Percentiles rank a stretch among this genome's conserved stretches.
Conservation (phyloP, 2,888 invertebrate genomes). For the Lamproptera curius region DNA sequence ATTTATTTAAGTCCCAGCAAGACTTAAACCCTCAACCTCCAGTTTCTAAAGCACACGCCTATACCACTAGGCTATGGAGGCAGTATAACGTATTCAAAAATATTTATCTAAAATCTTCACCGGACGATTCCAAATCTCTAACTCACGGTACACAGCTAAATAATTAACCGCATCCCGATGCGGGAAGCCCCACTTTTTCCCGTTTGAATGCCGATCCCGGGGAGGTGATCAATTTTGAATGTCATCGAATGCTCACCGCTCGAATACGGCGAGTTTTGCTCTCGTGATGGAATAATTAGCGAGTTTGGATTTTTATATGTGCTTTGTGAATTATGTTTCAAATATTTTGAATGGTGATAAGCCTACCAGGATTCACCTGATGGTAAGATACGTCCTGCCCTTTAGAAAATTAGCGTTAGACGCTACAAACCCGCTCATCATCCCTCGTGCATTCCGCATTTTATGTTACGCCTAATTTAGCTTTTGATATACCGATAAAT, state of each 20-base stretch:
- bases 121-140: conserved; percentile 29
- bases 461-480: no score
- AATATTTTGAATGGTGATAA: no score
- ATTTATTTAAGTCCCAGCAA: no score
- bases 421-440: background rate
- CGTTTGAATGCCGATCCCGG: conserved; percentile 46
- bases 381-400: background rate
- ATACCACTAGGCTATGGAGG: no score
- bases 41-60: no score
- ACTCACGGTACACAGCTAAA: conserved; percentile 40
- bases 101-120: no score
- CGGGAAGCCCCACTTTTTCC: conserved; percentile 42
- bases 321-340: no score
- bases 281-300: background rate
- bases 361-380: no score
- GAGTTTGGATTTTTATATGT: background rate
- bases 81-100: no score
- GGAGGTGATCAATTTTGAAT: conserved; percentile 60
- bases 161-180: conserved; percentile 54
- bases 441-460: no score
- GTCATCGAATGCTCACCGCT: conserved; percentile 30
- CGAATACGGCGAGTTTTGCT: background rate
- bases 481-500: background rate
- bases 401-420: background rate
- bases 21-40: no score